Evolutionary conservation across 35 echinoderm and acorn worm species (phyloP).

Genomic region (Hemicentrotus pulcherrimus): DNA sequence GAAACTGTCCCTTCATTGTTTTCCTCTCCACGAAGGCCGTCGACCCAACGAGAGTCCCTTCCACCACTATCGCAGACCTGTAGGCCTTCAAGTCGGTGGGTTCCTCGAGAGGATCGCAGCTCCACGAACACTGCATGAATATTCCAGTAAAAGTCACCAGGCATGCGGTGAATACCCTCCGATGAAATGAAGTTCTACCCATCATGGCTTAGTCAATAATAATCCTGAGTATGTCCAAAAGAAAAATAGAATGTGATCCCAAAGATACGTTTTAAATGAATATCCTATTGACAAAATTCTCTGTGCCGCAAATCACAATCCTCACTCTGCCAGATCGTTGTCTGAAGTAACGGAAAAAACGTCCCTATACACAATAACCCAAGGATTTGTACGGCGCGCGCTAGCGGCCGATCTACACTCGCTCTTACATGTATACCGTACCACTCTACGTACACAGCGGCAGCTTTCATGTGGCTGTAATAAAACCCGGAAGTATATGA

Average conservation of each 20-base stretch:
- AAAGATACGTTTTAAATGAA: neutral
- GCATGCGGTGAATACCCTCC: conserved; percentile 54
- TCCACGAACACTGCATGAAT: conserved; percentile 43
- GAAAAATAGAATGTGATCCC: neutral
- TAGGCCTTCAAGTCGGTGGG: conserved; percentile 46
- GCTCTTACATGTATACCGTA: neutral
- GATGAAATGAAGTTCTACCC: conserved; percentile 22
- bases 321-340: neutral
- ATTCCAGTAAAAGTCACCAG: conserved; percentile 54
- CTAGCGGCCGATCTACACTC: neutral
- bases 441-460: neutral
- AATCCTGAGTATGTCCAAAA: conserved; percentile 53
- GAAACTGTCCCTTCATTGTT: conserved; percentile 33
- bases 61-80: conserved; percentile 40
- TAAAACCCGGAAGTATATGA: conserved; percentile 3
- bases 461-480: neutral
- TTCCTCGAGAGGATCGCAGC: conserved; percentile 15
- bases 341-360: neutral
- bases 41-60: conserved; percentile 23
- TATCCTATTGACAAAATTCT: neutral
- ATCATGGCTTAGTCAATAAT: conserved; percentile 34
- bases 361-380: neutral
- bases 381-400: neutral
- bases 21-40: neutral
- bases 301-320: neutral